Evolutionary conservation across 2,797 vertebrate genomes (phyloP), one percentile per base, ranked within the genome.

Genomic region (Ctenopoma kingsleyae): DNA sequence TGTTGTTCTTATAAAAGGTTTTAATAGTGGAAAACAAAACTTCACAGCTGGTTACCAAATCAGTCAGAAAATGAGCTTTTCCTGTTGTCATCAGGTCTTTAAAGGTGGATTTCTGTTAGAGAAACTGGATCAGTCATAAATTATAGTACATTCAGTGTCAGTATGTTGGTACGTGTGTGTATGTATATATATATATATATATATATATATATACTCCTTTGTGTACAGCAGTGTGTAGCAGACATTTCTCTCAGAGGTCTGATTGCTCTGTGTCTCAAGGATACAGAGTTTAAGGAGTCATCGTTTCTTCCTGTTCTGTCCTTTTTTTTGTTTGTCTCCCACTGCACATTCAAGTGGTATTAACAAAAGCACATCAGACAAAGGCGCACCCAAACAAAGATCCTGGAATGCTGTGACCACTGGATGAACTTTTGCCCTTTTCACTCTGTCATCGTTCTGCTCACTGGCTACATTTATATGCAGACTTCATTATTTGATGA

Each of bases 381-480:
- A 76, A 72, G 41, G 61, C 4, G 46, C 72, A 67, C 71, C 80
- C 80, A 87, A 81, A 83, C 73, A 84, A 66, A 69, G 63, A 72
- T 80, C 36, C 55, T 60, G 41, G 55, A 61, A 51, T 43, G 75
- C 63, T 8, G 54, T 77, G 82, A 79, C 69, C 73, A 61, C 75
- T 1, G 12, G 19, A 49, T 17, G 69, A 79, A 62, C 72, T 56
- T 35, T 7, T 17, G 51, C 54, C 52, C 55, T 27, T 58, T n/a
- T 22, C 22, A 1, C 59, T 20, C 40, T 30, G 54, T 41, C 27
- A 3, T 48, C 11, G 23, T 35, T 69, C 57, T 13, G 32, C 47
- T 57, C 36, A 2, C 3, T 0, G 40, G 43, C 44, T 43, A 4
- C 52, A 23, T 75, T 48, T 35, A 36, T 9, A n/a, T 20, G 43